Base-by-base conservation (phyloP, 2,888 invertebrate species). In the Deilephila porcellus region DNA sequence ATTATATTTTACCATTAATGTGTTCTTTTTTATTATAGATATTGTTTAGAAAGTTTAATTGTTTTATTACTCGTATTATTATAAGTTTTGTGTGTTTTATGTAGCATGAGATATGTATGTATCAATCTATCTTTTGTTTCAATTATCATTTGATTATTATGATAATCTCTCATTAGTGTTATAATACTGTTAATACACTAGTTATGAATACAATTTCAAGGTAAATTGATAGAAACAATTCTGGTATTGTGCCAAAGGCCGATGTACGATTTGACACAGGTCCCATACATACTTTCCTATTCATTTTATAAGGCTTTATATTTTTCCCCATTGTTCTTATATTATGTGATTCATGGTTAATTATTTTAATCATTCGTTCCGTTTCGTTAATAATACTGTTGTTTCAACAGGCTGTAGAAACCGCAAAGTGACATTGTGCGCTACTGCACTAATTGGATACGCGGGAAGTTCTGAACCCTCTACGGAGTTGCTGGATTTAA, bases 261-360 rank as follows among this genome's bases (percentile, higher is more conserved):
- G n/a, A 60, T 60, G 60, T 63, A 34, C 63, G 34, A 63, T 63
- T 63, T 63, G 32, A 8, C 63, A n/a, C 34, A 8, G 34, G 34
- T n/a, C 63, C 34, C 63, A 34, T 34, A 4, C 8, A 2, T 6
- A 34, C 17, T 63, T n/a, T 34, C 34, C 19, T 63, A 37, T 19
- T 63, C 19, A 34, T 62, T 62, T 34, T 32, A 63, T 32, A 11
- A 11, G 60, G 8, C 3, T 19, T 34, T 29, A 63, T 37, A 45
- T n/a, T 62, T 34, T 63, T 3, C n/a, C 34, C 63, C n/a, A 34
- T 63, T 63, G 34, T 63, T 37, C 19, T 14, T 63, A 34, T 62
- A 32, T 32, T 25, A 62, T 63, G 34, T 63, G 63, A 63, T 60
- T 60, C 60, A 60, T 34, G 34, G 34, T 32, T 63, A 37, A n/a